A percentile compares a stretch with the other conserved stretches of the same genome.
Conservation (phyloP, 2,113 vertebrate species). For the Blennius ocellaris region DNA sequence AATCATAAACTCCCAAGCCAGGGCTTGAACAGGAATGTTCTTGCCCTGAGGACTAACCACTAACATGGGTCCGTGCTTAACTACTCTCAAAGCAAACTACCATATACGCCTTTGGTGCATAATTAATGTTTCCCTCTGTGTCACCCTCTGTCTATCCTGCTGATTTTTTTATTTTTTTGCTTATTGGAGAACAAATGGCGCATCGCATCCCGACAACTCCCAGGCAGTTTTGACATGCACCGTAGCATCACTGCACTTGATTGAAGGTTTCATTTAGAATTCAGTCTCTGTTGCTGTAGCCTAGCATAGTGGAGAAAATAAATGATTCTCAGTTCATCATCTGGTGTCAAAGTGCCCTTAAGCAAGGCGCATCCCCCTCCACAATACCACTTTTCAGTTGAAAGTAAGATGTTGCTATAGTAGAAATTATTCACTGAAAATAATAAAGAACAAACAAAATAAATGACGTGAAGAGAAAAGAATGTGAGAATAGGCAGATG, state of each 20-base stretch:
- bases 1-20: too few species aligned
- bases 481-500: neutral
- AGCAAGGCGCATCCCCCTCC: conserved; percentile 13
- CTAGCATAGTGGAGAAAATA: neutral
- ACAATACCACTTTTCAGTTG: too few species aligned
- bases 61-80: too few species aligned
- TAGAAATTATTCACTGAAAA: neutral
- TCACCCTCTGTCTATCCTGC: neutral
- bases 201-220: neutral
- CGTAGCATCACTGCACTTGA: neutral
- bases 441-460: neutral
- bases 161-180: too few species aligned
- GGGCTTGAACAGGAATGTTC: too few species aligned
- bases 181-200: conserved; percentile 6
- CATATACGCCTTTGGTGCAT: neutral
- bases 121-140: neutral
- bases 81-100: too few species aligned
- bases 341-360: conserved; percentile 2
- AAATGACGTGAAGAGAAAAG: neutral
- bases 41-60: too few species aligned
- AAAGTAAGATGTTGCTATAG: neutral
- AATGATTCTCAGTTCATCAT: conserved; percentile 2
- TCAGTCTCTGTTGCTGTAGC: conserved; percentile 6
- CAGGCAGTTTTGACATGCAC: neutral
- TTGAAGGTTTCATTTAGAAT: conserved; percentile 24